phyloP scores from a whole-genome alignment of 2,113 vertebrate species.

The Sisor rabdophorus region DNA sequence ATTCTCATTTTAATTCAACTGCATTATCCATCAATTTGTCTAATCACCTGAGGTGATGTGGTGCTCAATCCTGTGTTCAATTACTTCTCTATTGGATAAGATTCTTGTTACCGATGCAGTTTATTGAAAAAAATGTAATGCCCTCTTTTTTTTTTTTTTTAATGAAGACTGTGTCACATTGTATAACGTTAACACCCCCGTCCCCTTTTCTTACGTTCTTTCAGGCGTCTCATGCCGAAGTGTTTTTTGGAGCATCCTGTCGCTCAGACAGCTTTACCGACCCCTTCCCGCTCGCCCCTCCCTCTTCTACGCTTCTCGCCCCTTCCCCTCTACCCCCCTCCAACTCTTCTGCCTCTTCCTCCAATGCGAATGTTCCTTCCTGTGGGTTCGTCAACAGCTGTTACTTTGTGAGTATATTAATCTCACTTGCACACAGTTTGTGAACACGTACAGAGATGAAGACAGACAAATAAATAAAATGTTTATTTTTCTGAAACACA shows the following conservation, averaged over 20 bases:
- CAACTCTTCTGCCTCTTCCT: constrained; percentile 50
- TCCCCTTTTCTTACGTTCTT: neutral
- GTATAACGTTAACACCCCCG: neutral
- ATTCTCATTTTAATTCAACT: neutral
- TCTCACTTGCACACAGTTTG: neutral
- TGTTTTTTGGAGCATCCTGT: constrained; percentile 65
- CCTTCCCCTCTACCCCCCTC: constrained; percentile 49
- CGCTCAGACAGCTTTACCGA: constrained; percentile 68
- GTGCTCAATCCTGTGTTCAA: neutral
- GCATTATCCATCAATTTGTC: neutral
- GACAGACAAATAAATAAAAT: neutral
- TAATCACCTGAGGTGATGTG: neutral
- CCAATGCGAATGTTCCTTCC: constrained; percentile 59
- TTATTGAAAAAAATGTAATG: too few species aligned
- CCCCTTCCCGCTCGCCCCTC: constrained; percentile 45
- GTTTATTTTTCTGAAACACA: neutral
- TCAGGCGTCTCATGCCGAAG: constrained; percentile 56
- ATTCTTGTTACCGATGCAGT: neutral
- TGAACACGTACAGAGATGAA: neutral
- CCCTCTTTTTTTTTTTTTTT: too few species aligned
- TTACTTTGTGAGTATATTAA: constrained; percentile 70
- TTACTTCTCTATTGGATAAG: neutral
- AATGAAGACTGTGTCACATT: neutral
- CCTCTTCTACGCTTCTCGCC: constrained; percentile 40
- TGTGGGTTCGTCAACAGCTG: constrained; percentile 77